phyloP scores from a whole-genome alignment of 2,888 invertebrate species.

The Drosophila picticornis region DNA sequence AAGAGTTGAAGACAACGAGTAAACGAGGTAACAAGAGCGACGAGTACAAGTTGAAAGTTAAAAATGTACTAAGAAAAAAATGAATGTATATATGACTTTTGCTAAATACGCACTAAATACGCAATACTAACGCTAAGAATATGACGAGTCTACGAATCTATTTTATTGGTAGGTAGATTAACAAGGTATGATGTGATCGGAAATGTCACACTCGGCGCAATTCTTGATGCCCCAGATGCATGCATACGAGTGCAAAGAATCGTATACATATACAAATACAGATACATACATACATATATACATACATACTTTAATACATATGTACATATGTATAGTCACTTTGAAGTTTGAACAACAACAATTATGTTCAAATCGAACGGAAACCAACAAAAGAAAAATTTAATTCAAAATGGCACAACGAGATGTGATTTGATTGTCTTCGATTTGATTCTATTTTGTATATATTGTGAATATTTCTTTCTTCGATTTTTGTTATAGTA shows the following conservation, averaged over 20 bases:
- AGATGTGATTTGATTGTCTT: conserved; percentile 27
- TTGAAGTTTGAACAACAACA: conserved; percentile 61
- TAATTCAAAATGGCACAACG: conserved; percentile 30
- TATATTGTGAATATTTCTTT: background rate
- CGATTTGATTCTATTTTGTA: conserved; percentile 15
- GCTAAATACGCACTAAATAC: conserved; percentile 38
- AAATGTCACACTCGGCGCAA: conserved; percentile 52
- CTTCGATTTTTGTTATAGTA: conserved; percentile 13
- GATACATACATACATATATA: conserved; percentile 23
- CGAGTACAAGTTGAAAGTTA: conserved; percentile 33
- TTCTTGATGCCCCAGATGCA: conserved; percentile 51
- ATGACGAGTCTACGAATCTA: conserved; percentile 32
- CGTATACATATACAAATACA: conserved; percentile 28
- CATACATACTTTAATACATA: conserved; percentile 25
- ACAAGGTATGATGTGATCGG: conserved; percentile 42
- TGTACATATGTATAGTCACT: conserved; percentile 46
- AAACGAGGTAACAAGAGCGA: conserved; percentile 38
- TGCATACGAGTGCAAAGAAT: conserved; percentile 16
- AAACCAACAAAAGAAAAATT: conserved; percentile 51
- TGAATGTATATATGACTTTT: conserved; percentile 26
- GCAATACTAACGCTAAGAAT: conserved; percentile 32
- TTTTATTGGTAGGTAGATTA: conserved; percentile 29
- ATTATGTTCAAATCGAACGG: conserved; percentile 70
- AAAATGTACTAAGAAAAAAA: conserved; percentile 33
- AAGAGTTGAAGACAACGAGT: conserved; percentile 28